Evolutionary conservation across 1,140 invertebrate genomes (phyloP).

Genomic region (Dryas iulia): DNA sequence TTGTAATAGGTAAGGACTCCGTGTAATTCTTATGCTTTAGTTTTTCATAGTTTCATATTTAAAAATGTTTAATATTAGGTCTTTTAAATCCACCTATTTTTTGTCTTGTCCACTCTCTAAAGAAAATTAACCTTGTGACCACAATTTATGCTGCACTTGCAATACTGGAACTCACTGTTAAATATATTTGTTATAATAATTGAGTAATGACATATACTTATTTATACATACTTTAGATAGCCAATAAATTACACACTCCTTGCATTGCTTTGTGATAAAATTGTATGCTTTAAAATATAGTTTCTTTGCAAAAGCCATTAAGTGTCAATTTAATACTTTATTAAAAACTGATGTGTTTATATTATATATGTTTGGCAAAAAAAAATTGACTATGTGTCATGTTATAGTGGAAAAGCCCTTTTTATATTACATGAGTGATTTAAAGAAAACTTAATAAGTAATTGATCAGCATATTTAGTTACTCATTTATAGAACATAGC

Average conservation of each 20-base stretch:
- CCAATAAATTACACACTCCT: not conserved
- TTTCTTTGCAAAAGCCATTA: not conserved
- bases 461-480: too few species aligned
- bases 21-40: not conserved
- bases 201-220: not conserved
- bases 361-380: not conserved
- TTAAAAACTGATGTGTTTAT: not conserved
- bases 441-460: too few species aligned
- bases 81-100: not conserved
- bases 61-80: not conserved
- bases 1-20: slow-evolving; percentile 5
- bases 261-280: slow-evolving; percentile 3
- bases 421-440: slow-evolving; percentile 5
- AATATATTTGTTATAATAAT: not conserved
- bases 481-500: too few species aligned
- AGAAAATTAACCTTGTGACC: not conserved
- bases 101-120: not conserved
- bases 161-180: not conserved
- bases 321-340: not conserved
- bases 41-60: not conserved
- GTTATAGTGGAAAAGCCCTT: not conserved
- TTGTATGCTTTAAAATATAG: not conserved
- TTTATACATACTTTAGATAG: slow-evolving; percentile 19
- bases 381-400: not conserved
- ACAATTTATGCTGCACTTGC: not conserved